Conservation (phyloP, 2,888 invertebrate genomes). For the Xanthia togata region DNA sequence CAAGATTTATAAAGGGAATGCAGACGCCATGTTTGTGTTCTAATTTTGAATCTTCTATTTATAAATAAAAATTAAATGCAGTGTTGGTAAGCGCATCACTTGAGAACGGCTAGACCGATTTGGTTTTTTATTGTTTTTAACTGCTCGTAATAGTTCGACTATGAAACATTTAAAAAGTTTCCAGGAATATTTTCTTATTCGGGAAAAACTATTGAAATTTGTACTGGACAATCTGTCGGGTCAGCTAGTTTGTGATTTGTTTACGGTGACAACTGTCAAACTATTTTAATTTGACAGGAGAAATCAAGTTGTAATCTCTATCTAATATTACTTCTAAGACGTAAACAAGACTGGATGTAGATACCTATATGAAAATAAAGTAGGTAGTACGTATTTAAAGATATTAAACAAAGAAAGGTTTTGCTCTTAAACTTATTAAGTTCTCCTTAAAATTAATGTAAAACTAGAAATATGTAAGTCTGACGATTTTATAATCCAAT, state of each 20-base stretch:
- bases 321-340: neutral
- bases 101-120: neutral
- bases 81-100: neutral
- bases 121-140: neutral
- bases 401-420: neutral
- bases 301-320: neutral
- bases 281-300: neutral
- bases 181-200: too few relatives aligned
- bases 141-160: too few relatives aligned
- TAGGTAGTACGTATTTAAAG: too few relatives aligned
- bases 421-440: neutral
- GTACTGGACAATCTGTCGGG: neutral
- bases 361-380: too few relatives aligned
- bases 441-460: neutral
- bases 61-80: neutral
- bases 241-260: neutral
- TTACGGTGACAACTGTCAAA: neutral
- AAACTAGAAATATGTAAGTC: neutral
- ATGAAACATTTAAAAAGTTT: too few relatives aligned
- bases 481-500: neutral
- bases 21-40: constrained; percentile 8
- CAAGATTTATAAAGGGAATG: neutral
- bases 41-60: neutral
- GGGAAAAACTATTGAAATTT: neutral
- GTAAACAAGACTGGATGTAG: too few relatives aligned